Percentiles rank a stretch among this genome's conserved stretches.
Conservation (phyloP, 2,888 invertebrate genomes). For the Melipona bicolor region DNA sequence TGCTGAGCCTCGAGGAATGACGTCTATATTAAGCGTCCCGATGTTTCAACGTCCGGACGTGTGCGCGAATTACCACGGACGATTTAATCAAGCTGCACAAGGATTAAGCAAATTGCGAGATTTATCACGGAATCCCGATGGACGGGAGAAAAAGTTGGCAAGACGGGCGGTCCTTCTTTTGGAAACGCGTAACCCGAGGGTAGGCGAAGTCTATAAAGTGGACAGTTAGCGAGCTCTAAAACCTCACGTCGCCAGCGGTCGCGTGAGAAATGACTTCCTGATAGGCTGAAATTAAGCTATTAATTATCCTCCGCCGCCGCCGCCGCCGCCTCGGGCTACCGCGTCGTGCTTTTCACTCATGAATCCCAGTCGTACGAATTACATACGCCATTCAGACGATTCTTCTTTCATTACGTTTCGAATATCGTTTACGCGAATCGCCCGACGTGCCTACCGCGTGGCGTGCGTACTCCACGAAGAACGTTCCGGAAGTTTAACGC, state of each 20-base stretch:
- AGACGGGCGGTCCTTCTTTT: background rate
- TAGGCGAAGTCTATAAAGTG: constrained; percentile 20
- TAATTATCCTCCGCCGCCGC: constrained; percentile 74
- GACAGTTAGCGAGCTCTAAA: constrained; percentile 47
- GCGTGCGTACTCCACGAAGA: background rate
- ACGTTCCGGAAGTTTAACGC: constrained; percentile 6
- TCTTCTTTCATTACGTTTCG: constrained; percentile 41
- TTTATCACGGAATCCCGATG: background rate
- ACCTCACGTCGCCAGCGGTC: constrained; percentile 61
- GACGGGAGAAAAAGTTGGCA: background rate
- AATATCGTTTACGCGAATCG: constrained; percentile 1
- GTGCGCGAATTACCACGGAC: background rate
- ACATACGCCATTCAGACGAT: constrained; percentile 29
- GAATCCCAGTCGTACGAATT: constrained; percentile 53
- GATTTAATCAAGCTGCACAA: constrained; percentile 7
- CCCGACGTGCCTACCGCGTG: background rate
- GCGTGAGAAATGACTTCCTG: constrained; percentile 78
- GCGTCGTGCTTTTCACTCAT: constrained; percentile 56
- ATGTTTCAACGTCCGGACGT: constrained; percentile 1
- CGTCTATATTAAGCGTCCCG: constrained; percentile 12
- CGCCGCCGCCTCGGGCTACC: constrained; percentile 53
- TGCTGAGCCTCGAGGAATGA: background rate
- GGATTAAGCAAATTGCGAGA: constrained; percentile 9
- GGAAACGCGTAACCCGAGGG: constrained; percentile 7
- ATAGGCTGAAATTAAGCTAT: constrained; percentile 82